A percentile compares a stretch with the other conserved stretches of the same genome.
phyloP scores from a whole-genome alignment of 2,113 vertebrate genomes.

The Ophthalmolycus amberensis region DNA sequence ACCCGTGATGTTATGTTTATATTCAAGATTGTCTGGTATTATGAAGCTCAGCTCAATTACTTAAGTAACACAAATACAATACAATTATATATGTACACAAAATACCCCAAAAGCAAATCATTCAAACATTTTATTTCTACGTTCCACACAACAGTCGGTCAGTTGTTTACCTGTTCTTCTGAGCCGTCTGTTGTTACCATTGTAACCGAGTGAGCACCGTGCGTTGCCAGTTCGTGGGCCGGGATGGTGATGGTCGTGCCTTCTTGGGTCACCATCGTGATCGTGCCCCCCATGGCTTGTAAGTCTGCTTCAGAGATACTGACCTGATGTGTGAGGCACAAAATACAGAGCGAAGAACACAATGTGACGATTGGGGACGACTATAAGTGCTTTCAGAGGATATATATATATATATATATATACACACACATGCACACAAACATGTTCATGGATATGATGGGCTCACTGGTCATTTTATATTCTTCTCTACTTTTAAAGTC shows the following conservation, averaged over 20 bases:
- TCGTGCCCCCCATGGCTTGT: constrained; percentile 94
- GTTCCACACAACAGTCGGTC: background rate
- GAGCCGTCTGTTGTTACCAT: constrained; percentile 95
- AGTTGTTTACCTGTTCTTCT: constrained; percentile 89
- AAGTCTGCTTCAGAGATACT: constrained; percentile 96
- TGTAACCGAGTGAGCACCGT: constrained; percentile 91
- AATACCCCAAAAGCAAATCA: too few relatives aligned
- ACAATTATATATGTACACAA: too few relatives aligned
- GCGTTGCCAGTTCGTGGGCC: constrained; percentile 92
- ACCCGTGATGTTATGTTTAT: too few relatives aligned
- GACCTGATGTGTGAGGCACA: constrained; percentile 83
- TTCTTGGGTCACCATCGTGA: constrained; percentile 99
- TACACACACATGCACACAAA: too few relatives aligned
- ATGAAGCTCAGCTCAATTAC: background rate
- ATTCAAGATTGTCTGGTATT: background rate
- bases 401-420: too few relatives aligned
- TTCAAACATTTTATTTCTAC: background rate
- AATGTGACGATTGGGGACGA: too few relatives aligned
- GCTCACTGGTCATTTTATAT: too few relatives aligned
- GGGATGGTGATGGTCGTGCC: constrained; percentile 98
- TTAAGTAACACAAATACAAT: background rate
- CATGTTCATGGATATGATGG: too few relatives aligned
- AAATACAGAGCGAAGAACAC: background rate
- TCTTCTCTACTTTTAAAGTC: too few relatives aligned
- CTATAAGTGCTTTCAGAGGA: too few relatives aligned